Base-by-base conservation (phyloP, 2,797 vertebrate species). In the Lacerta bilineata region DNA sequence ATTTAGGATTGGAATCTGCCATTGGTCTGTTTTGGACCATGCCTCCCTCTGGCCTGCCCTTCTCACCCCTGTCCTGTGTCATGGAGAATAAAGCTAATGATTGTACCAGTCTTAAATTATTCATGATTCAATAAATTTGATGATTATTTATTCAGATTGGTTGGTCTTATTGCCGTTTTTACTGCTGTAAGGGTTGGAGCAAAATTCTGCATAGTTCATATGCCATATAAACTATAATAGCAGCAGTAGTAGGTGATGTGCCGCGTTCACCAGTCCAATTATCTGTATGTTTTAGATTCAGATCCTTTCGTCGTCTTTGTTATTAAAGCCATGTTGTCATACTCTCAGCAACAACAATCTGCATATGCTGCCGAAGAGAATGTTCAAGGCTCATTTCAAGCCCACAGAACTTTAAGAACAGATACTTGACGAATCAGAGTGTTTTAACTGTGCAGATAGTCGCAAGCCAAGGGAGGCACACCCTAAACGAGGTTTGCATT, bases 71-170 rank as follows among this genome's bases (percentile, higher is more conserved):
- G 64, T 92, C 7, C 94, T 91, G 77, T 92, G 94, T 97, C 96
- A 97, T 95, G 94, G 96, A 97, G 95, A 98, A 97, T 96, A 97
- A 98, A 98, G 96, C 97, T 97, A 97, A 98, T 98, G 98, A 98
- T 98, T 98, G 98, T 99, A 98, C 97, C 98, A 97, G 98, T 98
- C 98, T 98, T 99, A 99, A 99, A 98, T 99, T 99, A 99, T 99
- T 98, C 98, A 98, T 98, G 97, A 98, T 98, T 97, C 97, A 99
- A 99, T 99, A 99, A 99, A 99, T 98, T 97, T 95, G 96, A 98
- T 98, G 96, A 98, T 98, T 99, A 99, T 99, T 99, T 99, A 99
- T 98, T 97, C 97, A 97, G 97, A 97, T 94, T 85, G 83, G 69
- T 93, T 89, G 94, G 90, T 93, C 92, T 93, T 92, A 82, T 93